Evolutionary conservation across 2,888 invertebrate genomes (phyloP), one percentile per base, ranked within the genome.

Genomic region (Darwinula stevensoni): DNA sequence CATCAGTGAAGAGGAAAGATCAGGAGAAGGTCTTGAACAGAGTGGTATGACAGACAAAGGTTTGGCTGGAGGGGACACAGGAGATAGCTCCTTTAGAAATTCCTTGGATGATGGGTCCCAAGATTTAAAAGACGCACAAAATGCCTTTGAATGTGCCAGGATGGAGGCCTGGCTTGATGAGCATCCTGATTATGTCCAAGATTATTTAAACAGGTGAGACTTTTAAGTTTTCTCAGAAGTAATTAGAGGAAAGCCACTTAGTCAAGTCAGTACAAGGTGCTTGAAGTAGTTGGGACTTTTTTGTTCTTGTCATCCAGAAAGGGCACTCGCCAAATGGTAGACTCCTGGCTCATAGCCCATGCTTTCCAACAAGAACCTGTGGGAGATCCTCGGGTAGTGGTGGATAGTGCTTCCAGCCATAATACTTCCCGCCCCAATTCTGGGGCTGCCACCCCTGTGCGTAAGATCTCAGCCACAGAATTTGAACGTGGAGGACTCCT

Each of bases 121-220:
- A n/a, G n/a, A n/a, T n/a, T n/a, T n/a, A n/a, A n/a, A n/a, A n/a
- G n/a, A n/a, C n/a, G n/a, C n/a, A n/a, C n/a, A n/a, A n/a, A 9
- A 22, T n/a, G 22, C 22, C n/a, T n/a, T 22, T 6, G 76, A 78
- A 53, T 74, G 73, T 53, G 71, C 76, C 36, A 67, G 71, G 40
- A 78, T 84, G 59, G 84, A 86, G 56, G 68, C 78, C 44, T 88
- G 86, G 86, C 65, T 88, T 42, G 86, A 88, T 56, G 84, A 84
- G 53, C 84, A 88, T 59, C 82, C 76, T 43, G 80, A 82, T 52
- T 88, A 86, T 52, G 74, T 78, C 41, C 74, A 80, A 51, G 82
- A 86, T 54, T 88, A 86, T 55, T 84, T 86, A 51, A 62, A 80
- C 53, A 72, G 80, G 78, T 75, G 49, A 52, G 52, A 22, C 16